Evolutionary conservation across 2,888 invertebrate species (phyloP), one percentile per base, ranked within the genome.

Genomic region (Drosophila anceps): DNA sequence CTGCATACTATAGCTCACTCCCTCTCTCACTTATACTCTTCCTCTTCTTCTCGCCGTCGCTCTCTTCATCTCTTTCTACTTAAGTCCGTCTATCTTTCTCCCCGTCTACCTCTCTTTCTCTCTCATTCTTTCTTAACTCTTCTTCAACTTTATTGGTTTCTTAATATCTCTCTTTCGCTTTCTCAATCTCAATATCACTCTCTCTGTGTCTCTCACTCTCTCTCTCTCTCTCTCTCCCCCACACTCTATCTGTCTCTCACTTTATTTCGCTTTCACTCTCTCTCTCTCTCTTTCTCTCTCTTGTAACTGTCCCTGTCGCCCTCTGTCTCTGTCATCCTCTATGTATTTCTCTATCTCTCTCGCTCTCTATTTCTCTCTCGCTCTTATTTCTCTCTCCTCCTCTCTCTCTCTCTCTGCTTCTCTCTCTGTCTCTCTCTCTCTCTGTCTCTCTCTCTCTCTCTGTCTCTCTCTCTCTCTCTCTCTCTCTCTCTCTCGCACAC

Each of bases 1-100:
- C 64, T 48, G 54, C 8, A 7, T 12, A 57, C 64, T 80, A 68
- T 59, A 44, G 41, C 37, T 27, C n/a, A 58, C 7, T 39, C 37
- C 27, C n/a, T 53, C 7, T 39, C 37, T 15, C 6, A 44, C 3
- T 1, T 9, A n/a, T 1, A 13, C 37, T 37, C 13, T 15, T 0
- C 10, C 33, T 33, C 33, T 33, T 24, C 24, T 10, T 33, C 33
- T 33, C 12, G 12, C 12, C 33, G 12, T 12, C 12, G 0, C 12
- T 33, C 33, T 33, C 33, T 33, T 33, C 33, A 12, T 33, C 10
- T 33, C 33, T 12, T 35, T 12, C 12, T n/a, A n/a, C n/a, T n/a
- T n/a, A n/a, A n/a, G 4, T 37, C 5, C 15, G 5, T 15, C 15
- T 37, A 13, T 15, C 8, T 27, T 27, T 4, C 15, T 3, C 15